A percentile compares a stretch with the other conserved stretches of the same genome.
phyloP scores from a whole-genome alignment of 2,797 vertebrate species.

The Leuciscus waleckii region DNA sequence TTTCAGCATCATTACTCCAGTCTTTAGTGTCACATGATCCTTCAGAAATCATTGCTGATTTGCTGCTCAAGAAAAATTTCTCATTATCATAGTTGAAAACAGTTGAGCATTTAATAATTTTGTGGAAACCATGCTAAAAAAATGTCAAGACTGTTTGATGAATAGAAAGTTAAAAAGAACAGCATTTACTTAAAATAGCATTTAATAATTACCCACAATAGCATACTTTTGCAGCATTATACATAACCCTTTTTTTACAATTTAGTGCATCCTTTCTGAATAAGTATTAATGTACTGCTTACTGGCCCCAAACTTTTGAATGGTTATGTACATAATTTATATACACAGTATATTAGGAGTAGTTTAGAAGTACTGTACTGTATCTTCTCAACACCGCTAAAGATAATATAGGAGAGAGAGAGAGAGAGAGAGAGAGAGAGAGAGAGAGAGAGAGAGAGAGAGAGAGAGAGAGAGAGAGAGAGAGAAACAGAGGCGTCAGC shows the following conservation, averaged over 20 bases:
- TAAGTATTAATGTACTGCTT: not conserved
- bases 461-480: not conserved
- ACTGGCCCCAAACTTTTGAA: not conserved
- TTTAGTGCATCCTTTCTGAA: not conserved
- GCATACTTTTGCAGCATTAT: not conserved
- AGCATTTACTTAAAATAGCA: not conserved
- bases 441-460: constrained; percentile 5
- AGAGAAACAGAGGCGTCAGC: constrained; percentile 10
- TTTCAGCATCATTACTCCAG: too few species aligned
- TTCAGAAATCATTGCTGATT: too few species aligned
- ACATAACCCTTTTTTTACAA: not conserved
- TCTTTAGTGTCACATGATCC: too few species aligned
- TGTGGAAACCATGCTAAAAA: not conserved
- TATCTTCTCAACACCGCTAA: not conserved
- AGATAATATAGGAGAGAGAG: not conserved
- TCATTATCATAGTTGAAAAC: not conserved
- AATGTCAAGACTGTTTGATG: too few species aligned
- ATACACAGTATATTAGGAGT: not conserved
- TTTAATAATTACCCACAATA: too few species aligned
- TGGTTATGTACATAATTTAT: not conserved
- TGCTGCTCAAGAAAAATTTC: not conserved
- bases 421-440: constrained; percentile 18
- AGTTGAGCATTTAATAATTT: not conserved
- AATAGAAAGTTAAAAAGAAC: too few species aligned
- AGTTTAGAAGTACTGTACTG: not conserved